Evolutionary conservation across 1,140 invertebrate genomes (phyloP), one percentile per base, ranked within the genome.

Genomic region (Paramacrobiotus metropolitanus): DNA sequence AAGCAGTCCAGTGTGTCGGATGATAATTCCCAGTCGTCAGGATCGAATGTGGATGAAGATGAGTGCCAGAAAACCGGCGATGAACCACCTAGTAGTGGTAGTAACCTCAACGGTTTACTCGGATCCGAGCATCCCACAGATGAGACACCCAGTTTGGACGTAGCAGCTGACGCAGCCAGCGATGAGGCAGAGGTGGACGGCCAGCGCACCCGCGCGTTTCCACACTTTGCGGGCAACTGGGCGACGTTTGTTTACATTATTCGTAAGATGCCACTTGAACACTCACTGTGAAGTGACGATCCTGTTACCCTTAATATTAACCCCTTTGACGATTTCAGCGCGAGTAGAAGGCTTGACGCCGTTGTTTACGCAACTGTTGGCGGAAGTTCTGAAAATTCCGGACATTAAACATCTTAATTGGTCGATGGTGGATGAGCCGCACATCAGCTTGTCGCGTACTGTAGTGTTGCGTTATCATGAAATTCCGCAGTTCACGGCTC

Each of bases 361-460:
- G 48, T 28, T 55, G 48, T 55, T 55, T 24, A 55, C 15, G 4
- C 48, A 55, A 28, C 24, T 55, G 48, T 20, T 55, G 15, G 4
- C 15, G 15, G 48, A 55, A 28, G 24, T 24, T 24, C 4, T 28
- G 15, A 28, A 4, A 9, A 55, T 55, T 9, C 15, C 15, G 48
- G 15, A 55, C 15, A 15, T 55, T 24, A 15, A 28, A 9, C 0
- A 15, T 4, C 4, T 55, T 0, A 55, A 55, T 0, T 55, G 48
- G 48, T 20, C 4, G 15, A 15, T 55, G 0, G 28, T 55, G 9
- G 48, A 55, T 15, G 48, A 55, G 15, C 48, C 48, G 24, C 48
- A 55, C 24, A 55, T 55, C 48, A 55, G 48, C 24, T 9, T 55
- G 48, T 55, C 48, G 48, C 48, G 48, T 9, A 55, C 48, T 28